Conservation (phyloP, 1,140 invertebrate genomes). For the Apis laboriosa region DNA sequence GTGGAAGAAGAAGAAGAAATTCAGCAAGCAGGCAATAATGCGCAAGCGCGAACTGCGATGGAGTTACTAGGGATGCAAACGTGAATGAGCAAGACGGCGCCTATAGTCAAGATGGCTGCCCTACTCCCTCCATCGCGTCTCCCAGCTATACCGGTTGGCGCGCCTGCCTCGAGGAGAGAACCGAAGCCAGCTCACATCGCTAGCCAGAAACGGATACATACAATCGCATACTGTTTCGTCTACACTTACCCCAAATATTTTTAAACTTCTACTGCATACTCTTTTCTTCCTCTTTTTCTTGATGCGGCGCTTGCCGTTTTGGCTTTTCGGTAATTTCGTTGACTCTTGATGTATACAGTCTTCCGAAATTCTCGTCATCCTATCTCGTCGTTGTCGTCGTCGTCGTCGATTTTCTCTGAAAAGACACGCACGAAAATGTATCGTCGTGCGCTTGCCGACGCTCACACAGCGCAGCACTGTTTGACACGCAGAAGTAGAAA, state of each 20-base stretch:
- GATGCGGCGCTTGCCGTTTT: not conserved
- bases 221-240: conserved; percentile 45
- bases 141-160: conserved; percentile 39
- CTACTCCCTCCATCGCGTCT: conserved; percentile 48
- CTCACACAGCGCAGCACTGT: conserved; percentile 23
- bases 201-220: conserved; percentile 49
- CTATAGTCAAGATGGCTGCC: conserved; percentile 70
- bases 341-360: conserved; percentile 2
- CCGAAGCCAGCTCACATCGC: conserved; percentile 42
- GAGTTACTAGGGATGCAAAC: conserved; percentile 10
- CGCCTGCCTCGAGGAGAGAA: conserved; percentile 50
- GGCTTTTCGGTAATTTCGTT: conserved; percentile 31
- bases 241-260: conserved; percentile 64
- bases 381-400: conserved; percentile 24
- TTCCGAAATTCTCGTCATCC: conserved; percentile 45
- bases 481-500: conserved; percentile 10
- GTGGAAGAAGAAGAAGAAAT: conserved; percentile 56
- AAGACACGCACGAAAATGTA: conserved; percentile 47
- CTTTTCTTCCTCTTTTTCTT: conserved; percentile 14
- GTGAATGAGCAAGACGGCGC: conserved; percentile 40
- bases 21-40: conserved; percentile 47
- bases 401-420: conserved; percentile 50
- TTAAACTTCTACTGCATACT: conserved; percentile 40
- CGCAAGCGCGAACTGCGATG: conserved; percentile 52
- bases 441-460: conserved; percentile 38